Percentiles rank a stretch among this genome's conserved stretches.
These are phyloP conservation scores for Drepana arcuata DNA, from an alignment of 1,140 invertebrate species.

Conservation along the genomic window DNA sequence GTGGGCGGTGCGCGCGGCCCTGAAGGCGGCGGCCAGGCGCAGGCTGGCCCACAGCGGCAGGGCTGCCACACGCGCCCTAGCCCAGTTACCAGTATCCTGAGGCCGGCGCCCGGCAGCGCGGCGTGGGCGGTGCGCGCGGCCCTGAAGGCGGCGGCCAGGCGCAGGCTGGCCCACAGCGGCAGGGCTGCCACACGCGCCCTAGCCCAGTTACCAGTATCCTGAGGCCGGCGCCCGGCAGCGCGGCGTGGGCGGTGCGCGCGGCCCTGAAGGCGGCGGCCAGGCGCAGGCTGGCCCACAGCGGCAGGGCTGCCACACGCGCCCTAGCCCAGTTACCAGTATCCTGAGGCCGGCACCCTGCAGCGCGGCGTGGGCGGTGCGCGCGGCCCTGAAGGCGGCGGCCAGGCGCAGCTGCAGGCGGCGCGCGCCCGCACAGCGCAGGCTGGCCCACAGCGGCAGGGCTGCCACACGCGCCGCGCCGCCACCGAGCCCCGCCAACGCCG, in stretches of 20 bases:
- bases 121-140: constrained; percentile 81
- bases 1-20: constrained; percentile 82
- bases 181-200: constrained; percentile 82
- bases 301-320: too few species aligned
- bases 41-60: constrained; percentile 87
- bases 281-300: too few species aligned
- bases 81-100: constrained; percentile 85
- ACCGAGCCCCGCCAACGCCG: constrained; percentile 81
- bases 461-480: constrained; percentile 76
- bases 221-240: constrained; percentile 75
- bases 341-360: constrained; percentile 81
- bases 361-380: constrained; percentile 81
- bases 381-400: constrained; percentile 82
- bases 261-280: too few species aligned
- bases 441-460: constrained; percentile 87
- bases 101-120: constrained; percentile 76
- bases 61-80: constrained; percentile 80
- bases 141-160: constrained; percentile 82
- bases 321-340: constrained; percentile 81
- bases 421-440: constrained; percentile 81
- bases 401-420: constrained; percentile 82
- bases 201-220: too few species aligned
- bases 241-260: constrained; percentile 80
- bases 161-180: constrained; percentile 85
- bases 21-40: constrained; percentile 82